Conservation (phyloP, 2,113 vertebrate genomes). For the Puma concolor region DNA sequence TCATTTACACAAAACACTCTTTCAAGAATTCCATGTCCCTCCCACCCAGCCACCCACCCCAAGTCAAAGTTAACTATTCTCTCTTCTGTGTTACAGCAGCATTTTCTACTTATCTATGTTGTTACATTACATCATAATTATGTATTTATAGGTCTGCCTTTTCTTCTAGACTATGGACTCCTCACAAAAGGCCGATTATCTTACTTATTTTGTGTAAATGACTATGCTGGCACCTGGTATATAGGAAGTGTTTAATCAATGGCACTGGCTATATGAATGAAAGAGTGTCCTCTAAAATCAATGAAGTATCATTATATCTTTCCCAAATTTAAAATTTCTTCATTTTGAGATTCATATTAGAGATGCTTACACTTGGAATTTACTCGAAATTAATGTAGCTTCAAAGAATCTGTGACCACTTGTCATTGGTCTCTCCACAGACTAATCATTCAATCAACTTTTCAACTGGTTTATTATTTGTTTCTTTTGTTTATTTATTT, state of each 20-base stretch:
- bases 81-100: neutral
- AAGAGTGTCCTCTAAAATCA: conserved; percentile 7
- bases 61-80: neutral
- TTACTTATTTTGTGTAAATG: neutral
- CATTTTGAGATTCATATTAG: neutral
- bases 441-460: neutral
- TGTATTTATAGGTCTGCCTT: neutral
- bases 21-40: neutral
- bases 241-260: neutral
- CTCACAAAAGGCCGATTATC: neutral
- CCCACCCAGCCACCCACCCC: neutral
- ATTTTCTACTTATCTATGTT: neutral
- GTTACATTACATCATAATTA: neutral
- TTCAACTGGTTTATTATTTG: neutral
- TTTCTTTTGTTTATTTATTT: neutral
- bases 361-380: neutral
- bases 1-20: neutral
- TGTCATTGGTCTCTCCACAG: neutral
- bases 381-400: conserved; percentile 20
- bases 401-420: neutral
- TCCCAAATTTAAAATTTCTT: neutral
- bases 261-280: neutral
- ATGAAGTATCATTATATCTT: neutral
- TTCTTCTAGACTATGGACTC: neutral
- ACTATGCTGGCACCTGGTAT: neutral